Conservation (phyloP, 2,888 invertebrate species). For the Nebria salina region DNA sequence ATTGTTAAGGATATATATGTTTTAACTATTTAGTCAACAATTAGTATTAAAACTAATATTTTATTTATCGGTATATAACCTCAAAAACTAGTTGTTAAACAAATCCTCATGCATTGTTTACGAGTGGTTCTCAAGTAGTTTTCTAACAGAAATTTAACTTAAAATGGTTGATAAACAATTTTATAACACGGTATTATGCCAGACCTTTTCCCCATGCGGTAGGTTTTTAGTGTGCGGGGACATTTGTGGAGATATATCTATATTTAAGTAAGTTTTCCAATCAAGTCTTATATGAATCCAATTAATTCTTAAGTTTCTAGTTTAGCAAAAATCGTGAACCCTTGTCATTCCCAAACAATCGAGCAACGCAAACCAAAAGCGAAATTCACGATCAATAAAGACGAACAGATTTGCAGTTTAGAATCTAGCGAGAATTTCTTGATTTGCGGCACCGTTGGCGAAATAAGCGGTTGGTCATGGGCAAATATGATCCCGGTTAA, state of each 20-base stretch:
- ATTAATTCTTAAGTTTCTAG: conserved; percentile 61
- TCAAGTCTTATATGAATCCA: background rate
- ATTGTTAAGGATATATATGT: too few relatives aligned
- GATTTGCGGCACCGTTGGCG: conserved; percentile 78
- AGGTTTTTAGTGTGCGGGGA: conserved; percentile 84
- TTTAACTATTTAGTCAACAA: too few relatives aligned
- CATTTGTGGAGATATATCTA: conserved; percentile 83
- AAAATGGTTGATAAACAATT: conserved; percentile 66
- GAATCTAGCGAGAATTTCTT: conserved; percentile 73
- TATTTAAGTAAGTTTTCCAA: conserved; percentile 76
- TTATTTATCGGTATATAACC: background rate
- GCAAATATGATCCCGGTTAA: conserved; percentile 71
- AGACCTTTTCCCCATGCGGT: conserved; percentile 85
- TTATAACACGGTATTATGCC: conserved; percentile 84
- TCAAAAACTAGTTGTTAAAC: background rate
- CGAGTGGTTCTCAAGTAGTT: background rate
- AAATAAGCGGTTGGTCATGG: conserved; percentile 82
- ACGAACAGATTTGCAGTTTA: conserved; percentile 75
- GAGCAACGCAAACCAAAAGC: conserved; percentile 72
- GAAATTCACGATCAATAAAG: conserved; percentile 69
- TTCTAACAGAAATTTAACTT: conserved; percentile 45
- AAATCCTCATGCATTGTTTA: background rate
- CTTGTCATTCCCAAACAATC: conserved; percentile 66
- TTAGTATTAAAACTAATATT: background rate
- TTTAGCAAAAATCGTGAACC: conserved; percentile 70